Base-by-base conservation (phyloP, 2,888 invertebrate genomes). In the Salticus scenicus region DNA sequence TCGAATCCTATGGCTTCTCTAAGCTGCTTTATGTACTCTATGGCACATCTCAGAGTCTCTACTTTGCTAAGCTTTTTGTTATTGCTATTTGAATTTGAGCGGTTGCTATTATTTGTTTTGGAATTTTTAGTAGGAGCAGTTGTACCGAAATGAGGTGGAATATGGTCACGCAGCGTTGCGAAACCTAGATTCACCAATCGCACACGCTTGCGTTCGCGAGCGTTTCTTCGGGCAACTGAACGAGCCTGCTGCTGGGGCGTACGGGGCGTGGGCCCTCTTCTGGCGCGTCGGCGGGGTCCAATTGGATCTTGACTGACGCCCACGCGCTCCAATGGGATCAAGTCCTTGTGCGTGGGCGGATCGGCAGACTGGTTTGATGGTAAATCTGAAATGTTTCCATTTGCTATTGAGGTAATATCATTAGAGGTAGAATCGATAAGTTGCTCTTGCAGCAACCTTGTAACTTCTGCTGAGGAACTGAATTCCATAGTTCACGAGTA, bases 201-300 rank as follows among this genome's bases (percentile, higher is more conserved):
- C 89, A 98, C 98, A 89, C 98, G 94, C 91, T 98, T 98, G 89
- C 98, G 93, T 92, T 98, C 98, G 57, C 98, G 93, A 30, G 97
- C 98, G 92, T 98, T 98, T 89, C 98, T 93, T 77, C 97, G 92
- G 0, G 96, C 96, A 33, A 97, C 97, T 95, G 94, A 89, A 95
- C 96, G 88, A n/a, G 82, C 80, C 63, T 85, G 84, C 73, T 79
- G 84, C 78, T 78, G 78, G 78, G 78, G 78, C 78, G 78, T 74
- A 20, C 84, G 74, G 12, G 84, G 84, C 0, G 77, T 57, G 17
- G 74, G 28, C 27, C 84, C 78, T 42, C 84, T 67, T 64, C 79
- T 73, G 24, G 42, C 14, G 28, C 84, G 69, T 7, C 84, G 69
- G 4, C 73, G 67, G 20, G 78, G 77, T 20, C 83, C 83, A 84